These are phyloP conservation scores for Dryadula phaetusa DNA, from an alignment of 2,888 invertebrate genomes.

Conservation along the genomic window DNA sequence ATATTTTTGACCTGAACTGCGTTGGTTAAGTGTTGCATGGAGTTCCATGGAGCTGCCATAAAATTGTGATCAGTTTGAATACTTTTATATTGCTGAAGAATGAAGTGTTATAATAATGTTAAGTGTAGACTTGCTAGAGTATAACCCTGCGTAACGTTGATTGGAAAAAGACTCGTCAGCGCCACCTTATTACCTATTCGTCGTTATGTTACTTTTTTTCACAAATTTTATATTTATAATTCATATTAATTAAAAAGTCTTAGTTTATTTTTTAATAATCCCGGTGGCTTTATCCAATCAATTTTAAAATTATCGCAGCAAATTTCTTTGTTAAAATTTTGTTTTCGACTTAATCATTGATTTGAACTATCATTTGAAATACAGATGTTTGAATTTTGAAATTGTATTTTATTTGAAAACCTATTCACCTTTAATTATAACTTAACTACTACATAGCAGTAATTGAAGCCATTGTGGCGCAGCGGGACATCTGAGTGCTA, in stretches of 20 bases:
- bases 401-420: constrained; percentile 49
- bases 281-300: constrained; percentile 80
- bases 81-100: constrained; percentile 82
- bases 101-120: constrained; percentile 75
- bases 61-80: constrained; percentile 83
- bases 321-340: constrained; percentile 74
- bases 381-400: constrained; percentile 81
- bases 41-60: constrained; percentile 82
- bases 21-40: constrained; percentile 79
- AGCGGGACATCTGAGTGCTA: no score
- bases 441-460: no score
- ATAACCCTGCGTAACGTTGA: constrained; percentile 74
- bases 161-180: constrained; percentile 70
- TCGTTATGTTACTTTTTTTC: constrained; percentile 61
- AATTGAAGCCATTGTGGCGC: no score
- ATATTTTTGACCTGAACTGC: constrained; percentile 65
- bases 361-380: constrained; percentile 78
- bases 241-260: constrained; percentile 47
- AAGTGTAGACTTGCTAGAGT: constrained; percentile 82
- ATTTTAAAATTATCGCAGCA: constrained; percentile 72
- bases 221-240: constrained; percentile 60
- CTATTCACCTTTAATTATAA: background rate
- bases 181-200: constrained; percentile 52
- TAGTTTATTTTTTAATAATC: constrained; percentile 47
- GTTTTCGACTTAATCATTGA: constrained; percentile 81